phyloP scores from a whole-genome alignment of 1,140 invertebrate genomes.

The Halesus radiatus region DNA sequence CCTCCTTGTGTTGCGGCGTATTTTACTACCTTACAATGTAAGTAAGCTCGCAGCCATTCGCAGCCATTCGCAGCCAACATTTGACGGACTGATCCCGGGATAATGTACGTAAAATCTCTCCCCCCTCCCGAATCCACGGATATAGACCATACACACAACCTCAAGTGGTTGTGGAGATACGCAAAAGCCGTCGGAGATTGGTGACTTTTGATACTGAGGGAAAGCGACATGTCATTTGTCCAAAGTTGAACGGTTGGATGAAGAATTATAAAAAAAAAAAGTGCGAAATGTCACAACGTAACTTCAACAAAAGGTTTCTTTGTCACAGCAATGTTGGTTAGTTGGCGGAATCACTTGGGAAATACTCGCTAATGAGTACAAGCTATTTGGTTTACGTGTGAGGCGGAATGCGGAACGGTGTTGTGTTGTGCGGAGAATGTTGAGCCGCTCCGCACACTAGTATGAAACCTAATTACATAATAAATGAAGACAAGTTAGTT shows the following conservation, averaged over 20 bases:
- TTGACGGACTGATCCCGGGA: conserved; percentile 49
- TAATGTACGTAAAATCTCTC: conserved; percentile 34
- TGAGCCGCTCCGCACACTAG: neutral
- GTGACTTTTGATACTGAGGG: neutral
- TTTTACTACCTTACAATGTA: conserved; percentile 28
- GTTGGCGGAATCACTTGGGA: conserved; percentile 4
- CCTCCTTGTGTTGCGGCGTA: conserved; percentile 20
- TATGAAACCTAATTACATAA: conserved; percentile 12
- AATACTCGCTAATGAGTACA: conserved; percentile 25
- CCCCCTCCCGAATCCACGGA: neutral
- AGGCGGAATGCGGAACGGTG: neutral
- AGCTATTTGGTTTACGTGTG: conserved; percentile 1
- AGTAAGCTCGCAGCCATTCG: conserved; percentile 37
- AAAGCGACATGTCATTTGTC: too few species aligned
- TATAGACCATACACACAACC: neutral
- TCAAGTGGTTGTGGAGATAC: neutral
- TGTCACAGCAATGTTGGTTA: too few species aligned
- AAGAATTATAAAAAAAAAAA: too few species aligned
- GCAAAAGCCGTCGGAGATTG: neutral
- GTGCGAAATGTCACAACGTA: too few species aligned
- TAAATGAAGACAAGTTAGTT: neutral
- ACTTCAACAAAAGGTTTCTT: too few species aligned
- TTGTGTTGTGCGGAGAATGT: neutral
- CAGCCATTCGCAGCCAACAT: conserved; percentile 36
- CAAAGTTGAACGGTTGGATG: too few species aligned